These are phyloP conservation scores for Cephalopholis sonnerati DNA, from an alignment of 2,113 vertebrate genomes.

Conservation along the genomic window DNA sequence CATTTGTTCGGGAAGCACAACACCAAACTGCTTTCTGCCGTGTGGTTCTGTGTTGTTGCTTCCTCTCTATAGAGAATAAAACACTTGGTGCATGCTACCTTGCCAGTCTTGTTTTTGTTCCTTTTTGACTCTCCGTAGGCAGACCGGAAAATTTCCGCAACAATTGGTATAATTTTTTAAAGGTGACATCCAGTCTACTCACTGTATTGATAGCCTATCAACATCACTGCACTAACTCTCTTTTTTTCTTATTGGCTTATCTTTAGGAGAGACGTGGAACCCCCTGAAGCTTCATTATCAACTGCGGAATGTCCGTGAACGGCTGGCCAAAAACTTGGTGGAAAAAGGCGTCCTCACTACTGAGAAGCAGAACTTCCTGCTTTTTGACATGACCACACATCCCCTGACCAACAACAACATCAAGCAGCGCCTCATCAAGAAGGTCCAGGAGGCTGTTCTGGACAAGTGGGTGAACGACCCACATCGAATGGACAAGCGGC, in stretches of 20 bases:
- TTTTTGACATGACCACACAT: constrained; percentile 98
- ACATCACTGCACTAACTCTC: not conserved
- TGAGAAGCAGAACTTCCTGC: constrained; percentile 98
- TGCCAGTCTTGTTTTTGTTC: no score
- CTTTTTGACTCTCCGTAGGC: no score
- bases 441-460: constrained; percentile 94
- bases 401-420: constrained; percentile 97
- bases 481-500: constrained; percentile 95
- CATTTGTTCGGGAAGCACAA: no score
- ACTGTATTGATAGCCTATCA: no score
- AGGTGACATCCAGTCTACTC: no score
- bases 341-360: constrained; percentile 97
- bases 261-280: constrained; percentile 96
- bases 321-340: constrained; percentile 96
- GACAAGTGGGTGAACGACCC: constrained; percentile 97
- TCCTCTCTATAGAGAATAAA: no score
- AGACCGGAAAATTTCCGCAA: no score
- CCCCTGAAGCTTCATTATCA: constrained; percentile 97
- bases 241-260: not conserved
- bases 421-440: constrained; percentile 96
- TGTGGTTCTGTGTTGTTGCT: no score
- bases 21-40: no score
- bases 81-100: no score
- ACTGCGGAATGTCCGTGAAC: constrained; percentile 93
- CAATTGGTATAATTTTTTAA: no score